Evolutionary conservation across 2,888 invertebrate species (phyloP), one percentile per base, ranked within the genome.

Genomic region (Hofmannophila pseudospretella): DNA sequence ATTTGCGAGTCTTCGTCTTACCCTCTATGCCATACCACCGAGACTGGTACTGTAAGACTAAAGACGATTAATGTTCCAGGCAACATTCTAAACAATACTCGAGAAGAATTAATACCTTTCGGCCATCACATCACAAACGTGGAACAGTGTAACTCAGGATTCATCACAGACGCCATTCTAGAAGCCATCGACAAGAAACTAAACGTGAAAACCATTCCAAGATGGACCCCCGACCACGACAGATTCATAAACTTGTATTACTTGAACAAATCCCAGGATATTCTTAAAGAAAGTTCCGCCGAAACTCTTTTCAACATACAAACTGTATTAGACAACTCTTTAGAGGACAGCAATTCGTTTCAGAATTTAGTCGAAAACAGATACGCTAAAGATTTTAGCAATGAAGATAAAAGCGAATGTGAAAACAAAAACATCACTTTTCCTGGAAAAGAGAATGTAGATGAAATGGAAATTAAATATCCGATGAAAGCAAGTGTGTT

Each of bases 121-220:
- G 34, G 19, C 7, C 26, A 34, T 5, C n/a, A 25, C 7, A 20
- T 28, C 3, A 16, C 11, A 4, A 10, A 20, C 5, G 2, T 34
- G n/a, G 3, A 11, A 2, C 10, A 34, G 11, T 34, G 34, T 11
- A 9, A n/a, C 20, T n/a, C 7, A 22, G 13, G 5, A 16, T 16
- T 27, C 19, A 11, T 32, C 19, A 16, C 39, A 1, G 30, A 39
- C 10, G 30, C 26, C 11, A 26, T 39, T 7, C n/a, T 39, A 3
- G 13, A 31, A 14, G 14, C 11, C 10, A 20, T 39, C 27, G 34
- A 30, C 23, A 10, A 14, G 3, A 25, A 34, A 8, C 20, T 36
- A 5, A 19, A 39, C 22, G 12, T 20, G 2, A 2, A 27, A 3
- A 9, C 35, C 12, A 9, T 32, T 2, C 39, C 39, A 2, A 31